Evolutionary conservation across 1,140 invertebrate genomes (phyloP), one percentile per base, ranked within the genome.

Genomic region (Rhizoglyphus robini): DNA sequence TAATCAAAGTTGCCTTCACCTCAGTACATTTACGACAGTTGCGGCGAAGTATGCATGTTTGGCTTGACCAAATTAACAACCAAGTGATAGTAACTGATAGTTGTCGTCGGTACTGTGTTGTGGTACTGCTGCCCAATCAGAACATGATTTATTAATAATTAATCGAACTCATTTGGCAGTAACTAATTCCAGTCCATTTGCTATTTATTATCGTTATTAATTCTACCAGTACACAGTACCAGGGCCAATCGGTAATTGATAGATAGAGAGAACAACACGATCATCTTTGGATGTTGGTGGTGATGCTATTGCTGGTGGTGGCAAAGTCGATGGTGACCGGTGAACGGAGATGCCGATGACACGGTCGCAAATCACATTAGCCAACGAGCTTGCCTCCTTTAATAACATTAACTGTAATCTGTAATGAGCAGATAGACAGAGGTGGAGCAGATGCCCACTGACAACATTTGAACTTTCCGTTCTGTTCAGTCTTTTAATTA

Each of bases 391-490:
- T 15, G 15, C 15, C 51, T 25, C 51, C 8, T 54, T 54, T 54
- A 32, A 54, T 54, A 54, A 54, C 51, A 54, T 54, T 54, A 54
- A 54, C 51, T 8, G 51, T n/a, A n/a, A n/a, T n/a, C n/a, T n/a
- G n/a, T 54, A 54, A 54, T 54, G 51, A 54, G 8, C 51, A 54
- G 36, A 18, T 18, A 41, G 18, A 41, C 36, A 54, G 8, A 5
- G 23, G 8, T 25, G 51, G 8, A 54, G 20, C 51, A 20, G 51
- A 20, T 8, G 20, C 51, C 20, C 8, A 25, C 23, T 54, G 8
- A 11, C 23, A 27, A 32, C 51, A 11, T 54, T 25, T 54, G 23
- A 54, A 32, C 51, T 54, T 11, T 32, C 51, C 20, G 8, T 15
- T 54, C 51, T 15, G 51, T 54, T 11, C 20, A 11, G 18, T 41